Conservation (phyloP, 2,113 vertebrate species). For the Etheostoma spectabile region DNA sequence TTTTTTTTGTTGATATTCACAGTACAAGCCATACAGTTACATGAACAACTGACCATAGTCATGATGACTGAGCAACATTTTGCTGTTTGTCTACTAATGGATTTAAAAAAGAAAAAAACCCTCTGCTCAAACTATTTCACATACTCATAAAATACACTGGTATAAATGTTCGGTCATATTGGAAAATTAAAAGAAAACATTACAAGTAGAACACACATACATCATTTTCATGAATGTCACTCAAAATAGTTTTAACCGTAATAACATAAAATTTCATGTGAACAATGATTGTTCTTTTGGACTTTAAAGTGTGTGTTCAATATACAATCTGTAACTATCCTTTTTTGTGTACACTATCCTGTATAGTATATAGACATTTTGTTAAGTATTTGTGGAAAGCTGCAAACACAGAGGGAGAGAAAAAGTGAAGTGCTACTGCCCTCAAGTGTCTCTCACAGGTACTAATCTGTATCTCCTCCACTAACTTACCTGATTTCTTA, state of each 20-base stretch:
- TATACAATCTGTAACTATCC: background rate
- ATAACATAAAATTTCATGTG: slow-evolving; percentile 17
- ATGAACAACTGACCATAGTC: background rate
- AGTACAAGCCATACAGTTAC: slow-evolving; percentile 20
- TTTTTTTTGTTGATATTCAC: slow-evolving; percentile 23
- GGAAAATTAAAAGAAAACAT: slow-evolving; percentile 2
- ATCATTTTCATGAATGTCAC: background rate
- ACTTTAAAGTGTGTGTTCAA: background rate
- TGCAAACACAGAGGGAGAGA: background rate
- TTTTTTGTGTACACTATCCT: background rate
- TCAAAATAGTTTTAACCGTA: background rate
- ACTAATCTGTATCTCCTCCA: background rate
- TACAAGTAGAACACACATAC: slow-evolving; percentile 37
- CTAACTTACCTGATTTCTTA: background rate
- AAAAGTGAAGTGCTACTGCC: slow-evolving; percentile 61
- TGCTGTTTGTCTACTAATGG: background rate
- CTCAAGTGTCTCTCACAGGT: slow-evolving; percentile 63
- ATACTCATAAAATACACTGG: slow-evolving; percentile 32
- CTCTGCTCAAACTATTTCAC: slow-evolving; percentile 34
- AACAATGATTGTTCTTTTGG: background rate
- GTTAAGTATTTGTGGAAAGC: background rate
- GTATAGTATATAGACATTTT: background rate
- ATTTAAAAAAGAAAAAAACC: slow-evolving; percentile 27
- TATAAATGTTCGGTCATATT: slow-evolving; percentile 12
- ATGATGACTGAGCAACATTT: background rate